Base-by-base conservation (phyloP, 2,113 vertebrate species). In the Channa argus region DNA sequence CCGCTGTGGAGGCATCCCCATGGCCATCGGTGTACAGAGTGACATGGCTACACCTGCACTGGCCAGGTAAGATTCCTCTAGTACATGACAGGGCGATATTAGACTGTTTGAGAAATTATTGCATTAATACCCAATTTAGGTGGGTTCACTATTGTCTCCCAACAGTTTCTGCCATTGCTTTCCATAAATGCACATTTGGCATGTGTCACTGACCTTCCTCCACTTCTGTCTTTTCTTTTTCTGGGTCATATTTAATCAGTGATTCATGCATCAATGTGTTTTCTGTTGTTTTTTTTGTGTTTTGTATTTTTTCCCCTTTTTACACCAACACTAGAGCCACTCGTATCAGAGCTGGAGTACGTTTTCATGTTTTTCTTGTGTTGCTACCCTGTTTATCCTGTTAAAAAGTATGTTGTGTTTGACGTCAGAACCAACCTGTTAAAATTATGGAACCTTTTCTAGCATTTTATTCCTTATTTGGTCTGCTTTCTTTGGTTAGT, bases 11-110 rank as follows among this genome's bases (percentile, higher is more conserved):
- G 95, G 95, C 4, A 56, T 97, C 82, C 93, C 95, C n/a, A 93
- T 97, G 95, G 96, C 95, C 43, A 94, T 97, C 46, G 95, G 95
- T 4, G 95, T 97, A 5, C 96, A 97, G 79, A 79, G 63, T 37
- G 93, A 95, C 79, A 97, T 97, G 96, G 90, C 96, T 12, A 97
- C 96, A 38, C 95, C 96, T 3, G 95, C 96, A 7, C 92, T 97
- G 52, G 91, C 95, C 72, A 96, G 95, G 96, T 97, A 94, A 79
- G 7, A 2, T 54, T 64, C 1, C 46, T 8, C 39, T 5, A 41
- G 4, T 4, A 41, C 39, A 41, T 24, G 24, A 24, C 24, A 24
- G 24, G 24, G 24, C 24, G 24, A 24, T 24, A 24, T 24, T 24
- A 24, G 24, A 24, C 24, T 24, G 24, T 24, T 24, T 24, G 24